Evolutionary conservation across 2,797 vertebrate genomes (phyloP), one percentile per base, ranked within the genome.

Genomic region (Acrossocheilus fasciatus): DNA sequence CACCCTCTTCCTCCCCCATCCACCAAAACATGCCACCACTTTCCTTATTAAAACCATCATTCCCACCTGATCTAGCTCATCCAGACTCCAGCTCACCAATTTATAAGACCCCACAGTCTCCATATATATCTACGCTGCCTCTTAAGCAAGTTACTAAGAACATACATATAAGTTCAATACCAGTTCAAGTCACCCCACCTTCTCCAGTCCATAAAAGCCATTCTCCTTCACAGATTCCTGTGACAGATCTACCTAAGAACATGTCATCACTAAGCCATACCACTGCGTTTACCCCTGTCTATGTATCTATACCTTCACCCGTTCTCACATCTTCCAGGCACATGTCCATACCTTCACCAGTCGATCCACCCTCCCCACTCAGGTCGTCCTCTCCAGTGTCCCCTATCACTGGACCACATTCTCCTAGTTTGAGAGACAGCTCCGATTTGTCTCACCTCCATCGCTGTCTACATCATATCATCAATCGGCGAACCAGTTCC

Each of bases 401-500:
- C 89, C 34, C 62, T 75, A 7, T 73, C 83, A 26, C 20, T 47
- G 34, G 43, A 75, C 2, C 43, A 70, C n/a, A 88, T 83, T 80
- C 85, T 10, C 74, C 23, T 75, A 89, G 79, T 89, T 72, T 90
- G 34, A 89, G 86, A 69, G 93, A 94, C 68, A 86, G 86, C 74
- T 90, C 90, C 76, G 91, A 94, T 87, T 93, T 96, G 70, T 92
- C 70, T 66, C 90, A 94, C 81, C 95, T 96, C 18, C 87, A 95
- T 91, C 93, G 90, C 81, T 94, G 93, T 87, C 93, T 96, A 82
- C 92, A 93, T 89, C 93, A 94, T 85, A 96, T 94, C 50, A 89
- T 95, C 84, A 86, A 86, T 80, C 93, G 90, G 73, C 92, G 92
- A 73, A 95, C 92, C 80, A 94, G 92, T 88, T 94, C 92, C 36